These are phyloP conservation scores for Bombus terrestris DNA, from an alignment of 1,140 invertebrate genomes.

Conservation along the genomic window DNA sequence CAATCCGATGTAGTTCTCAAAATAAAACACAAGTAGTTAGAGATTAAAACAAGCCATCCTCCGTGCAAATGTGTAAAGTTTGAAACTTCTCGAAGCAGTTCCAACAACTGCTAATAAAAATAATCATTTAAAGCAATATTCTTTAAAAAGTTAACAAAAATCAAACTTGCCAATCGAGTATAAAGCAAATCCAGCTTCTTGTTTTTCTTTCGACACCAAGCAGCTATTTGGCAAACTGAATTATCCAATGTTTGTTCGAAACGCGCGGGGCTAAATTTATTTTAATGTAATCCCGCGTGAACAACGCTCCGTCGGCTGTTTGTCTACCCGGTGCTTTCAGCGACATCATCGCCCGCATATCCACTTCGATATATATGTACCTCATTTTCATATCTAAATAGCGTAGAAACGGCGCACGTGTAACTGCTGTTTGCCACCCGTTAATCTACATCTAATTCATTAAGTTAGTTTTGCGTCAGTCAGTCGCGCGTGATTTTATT, in stretches of 20 bases:
- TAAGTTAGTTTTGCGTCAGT: not conserved
- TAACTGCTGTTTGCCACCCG: constrained; percentile 2
- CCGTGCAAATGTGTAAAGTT: not conserved
- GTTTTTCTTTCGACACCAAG: not conserved
- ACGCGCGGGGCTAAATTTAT: not conserved
- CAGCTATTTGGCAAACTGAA: not conserved
- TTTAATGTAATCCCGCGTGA: not conserved
- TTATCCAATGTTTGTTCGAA: too few species aligned
- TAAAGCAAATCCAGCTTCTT: not conserved
- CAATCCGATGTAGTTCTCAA: not conserved
- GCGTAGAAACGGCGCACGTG: not conserved
- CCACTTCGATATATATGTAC: not conserved
- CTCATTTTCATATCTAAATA: constrained; percentile 25
- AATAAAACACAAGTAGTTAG: too few species aligned
- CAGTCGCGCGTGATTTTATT: not conserved
- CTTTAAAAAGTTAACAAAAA: too few species aligned
- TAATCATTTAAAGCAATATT: not conserved
- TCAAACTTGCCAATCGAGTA: not conserved
- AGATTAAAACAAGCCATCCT: too few species aligned
- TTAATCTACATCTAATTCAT: constrained; percentile 18
- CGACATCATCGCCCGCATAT: not conserved
- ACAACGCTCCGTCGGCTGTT: not conserved
- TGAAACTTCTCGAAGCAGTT: not conserved
- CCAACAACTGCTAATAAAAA: not conserved
- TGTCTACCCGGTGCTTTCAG: not conserved